Percentiles rank a stretch among this genome's conserved stretches.
These are phyloP conservation scores for Stenurella melanura DNA, from an alignment of 2,888 invertebrate genomes.

Conservation along the genomic window DNA sequence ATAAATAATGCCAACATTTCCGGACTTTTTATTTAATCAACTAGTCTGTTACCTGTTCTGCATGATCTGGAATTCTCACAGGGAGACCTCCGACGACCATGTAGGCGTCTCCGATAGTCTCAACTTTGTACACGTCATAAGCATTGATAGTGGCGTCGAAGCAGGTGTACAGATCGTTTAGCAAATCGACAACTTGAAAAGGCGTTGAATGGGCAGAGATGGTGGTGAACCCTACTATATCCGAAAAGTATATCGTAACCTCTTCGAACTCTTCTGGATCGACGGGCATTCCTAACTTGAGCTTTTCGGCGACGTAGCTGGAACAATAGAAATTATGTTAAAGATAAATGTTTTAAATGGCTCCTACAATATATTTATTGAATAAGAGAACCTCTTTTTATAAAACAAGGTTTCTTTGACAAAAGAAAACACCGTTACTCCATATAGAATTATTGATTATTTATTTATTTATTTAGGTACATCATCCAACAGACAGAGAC, in stretches of 20 bases:
- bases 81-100: slow-evolving; percentile 96
- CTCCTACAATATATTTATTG: no score
- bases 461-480: no score
- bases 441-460: no score
- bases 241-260: slow-evolving; percentile 95
- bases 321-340: slow-evolving; percentile 46
- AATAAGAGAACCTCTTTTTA: no score
- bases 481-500: no score
- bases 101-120: slow-evolving; percentile 96
- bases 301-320: slow-evolving; percentile 92
- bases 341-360: no score
- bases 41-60: slow-evolving; percentile 75
- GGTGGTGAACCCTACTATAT: slow-evolving; percentile 95
- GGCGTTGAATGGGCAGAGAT: slow-evolving; percentile 95
- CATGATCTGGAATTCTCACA: slow-evolving; percentile 85
- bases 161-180: slow-evolving; percentile 94
- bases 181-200: slow-evolving; percentile 90
- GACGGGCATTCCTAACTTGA: slow-evolving; percentile 91
- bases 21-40: no score
- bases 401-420: no score
- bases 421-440: no score
- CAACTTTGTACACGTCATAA: slow-evolving; percentile 94
- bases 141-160: slow-evolving; percentile 96
- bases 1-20: no score
- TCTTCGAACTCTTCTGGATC: slow-evolving; percentile 95